phyloP scores from a whole-genome alignment of 2,113 vertebrate species.

The Apaloderma vittatum region DNA sequence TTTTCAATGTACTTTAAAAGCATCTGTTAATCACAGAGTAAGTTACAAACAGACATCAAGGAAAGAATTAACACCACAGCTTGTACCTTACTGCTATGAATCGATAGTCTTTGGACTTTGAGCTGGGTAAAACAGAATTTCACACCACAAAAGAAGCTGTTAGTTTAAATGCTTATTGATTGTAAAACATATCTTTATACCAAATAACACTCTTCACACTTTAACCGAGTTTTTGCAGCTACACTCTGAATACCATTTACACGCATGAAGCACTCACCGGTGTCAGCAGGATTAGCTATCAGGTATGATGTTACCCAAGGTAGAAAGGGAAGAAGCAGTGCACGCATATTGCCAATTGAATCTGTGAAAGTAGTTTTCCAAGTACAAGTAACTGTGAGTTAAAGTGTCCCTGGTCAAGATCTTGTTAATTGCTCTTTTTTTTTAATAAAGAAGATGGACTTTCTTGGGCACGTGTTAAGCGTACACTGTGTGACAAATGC shows the following conservation, averaged over 20 bases:
- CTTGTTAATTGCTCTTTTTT: not conserved
- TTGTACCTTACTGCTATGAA: not conserved
- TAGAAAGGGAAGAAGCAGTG: not conserved
- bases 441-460: not conserved
- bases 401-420: not conserved
- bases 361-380: not conserved
- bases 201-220: not conserved
- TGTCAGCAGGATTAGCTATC: not conserved
- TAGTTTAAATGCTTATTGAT: conserved; percentile 9
- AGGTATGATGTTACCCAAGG: not conserved
- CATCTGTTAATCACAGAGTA: conserved; percentile 26
- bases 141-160: not conserved
- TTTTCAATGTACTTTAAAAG: not conserved
- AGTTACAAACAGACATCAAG: not conserved
- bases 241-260: not conserved
- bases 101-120: not conserved
- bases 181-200: not conserved
- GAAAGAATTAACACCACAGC: not conserved
- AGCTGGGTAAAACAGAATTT: conserved; percentile 12
- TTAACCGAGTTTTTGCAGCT: not conserved
- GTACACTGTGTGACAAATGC: not conserved
- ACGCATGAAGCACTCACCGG: rapidly evolving
- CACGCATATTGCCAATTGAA: not conserved
- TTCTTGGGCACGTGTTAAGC: not conserved
- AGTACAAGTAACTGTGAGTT: not conserved